Conservation (phyloP, 2,113 vertebrate species). For the Mormyrus lacerda region DNA sequence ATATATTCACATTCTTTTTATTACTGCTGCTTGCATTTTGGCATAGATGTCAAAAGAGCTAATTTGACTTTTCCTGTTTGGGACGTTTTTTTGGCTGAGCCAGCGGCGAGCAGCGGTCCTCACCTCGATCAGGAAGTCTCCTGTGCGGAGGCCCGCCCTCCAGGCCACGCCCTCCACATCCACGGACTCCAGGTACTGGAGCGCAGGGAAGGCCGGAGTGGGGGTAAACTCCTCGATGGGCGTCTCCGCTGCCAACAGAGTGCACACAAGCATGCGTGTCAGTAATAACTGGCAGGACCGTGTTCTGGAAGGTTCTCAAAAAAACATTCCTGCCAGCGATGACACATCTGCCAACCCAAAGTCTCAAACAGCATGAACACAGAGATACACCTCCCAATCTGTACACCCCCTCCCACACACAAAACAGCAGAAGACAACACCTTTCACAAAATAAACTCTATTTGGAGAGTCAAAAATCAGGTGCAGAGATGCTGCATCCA, state of each 20-base stretch:
- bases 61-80: not conserved
- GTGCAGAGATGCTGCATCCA: not conserved
- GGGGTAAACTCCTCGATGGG: constrained; percentile 82
- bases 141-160: constrained; percentile 80
- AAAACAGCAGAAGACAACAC: not conserved
- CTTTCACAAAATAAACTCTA: not conserved
- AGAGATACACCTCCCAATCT: not conserved
- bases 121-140: constrained; percentile 72
- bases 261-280: not conserved
- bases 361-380: not conserved
- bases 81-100: not conserved
- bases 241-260: constrained; percentile 73
- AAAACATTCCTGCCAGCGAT: not conserved
- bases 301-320: not conserved
- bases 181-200: constrained; percentile 79
- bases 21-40: not conserved
- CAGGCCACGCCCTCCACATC: constrained; percentile 95
- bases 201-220: not conserved
- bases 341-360: not conserved
- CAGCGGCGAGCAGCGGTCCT: not conserved
- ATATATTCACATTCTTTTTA: not conserved
- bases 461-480: not conserved
- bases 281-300: not conserved
- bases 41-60: not conserved
- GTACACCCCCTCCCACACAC: not conserved